Base-by-base conservation (phyloP, 1,140 invertebrate species). In the Helicoverpa armigera region DNA sequence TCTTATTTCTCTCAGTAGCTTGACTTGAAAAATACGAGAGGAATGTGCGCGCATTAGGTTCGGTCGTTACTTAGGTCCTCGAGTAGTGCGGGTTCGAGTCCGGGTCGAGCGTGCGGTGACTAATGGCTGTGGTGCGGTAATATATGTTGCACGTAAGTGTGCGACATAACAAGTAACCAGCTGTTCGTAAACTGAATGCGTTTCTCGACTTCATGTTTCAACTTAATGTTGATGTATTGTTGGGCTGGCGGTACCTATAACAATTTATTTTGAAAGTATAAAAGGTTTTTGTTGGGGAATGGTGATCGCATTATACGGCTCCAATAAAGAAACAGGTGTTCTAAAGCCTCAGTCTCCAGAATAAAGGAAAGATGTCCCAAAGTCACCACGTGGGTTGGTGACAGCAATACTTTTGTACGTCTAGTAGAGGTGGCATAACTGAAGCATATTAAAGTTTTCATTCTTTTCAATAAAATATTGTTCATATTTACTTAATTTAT, bases 21-120 rank as follows among this genome's bases (percentile, higher is more conserved):
- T 79, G 79, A 86, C 83, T 86, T 86, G 87, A 90, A 88, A 90
- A 90, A 90, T 91, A 85, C 80, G 82, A 63, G 83, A 84, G 74
- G 85, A 89, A 92, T 92, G 84, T 88, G 86, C 69, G 78, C 82
- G 82, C 87, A 89, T 92, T 87, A 89, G 83, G 84, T 86, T 80
- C 61, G 82, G 86, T 89, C 89, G 87, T 90, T 92, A 88, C 84
- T 89, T 84, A 83, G 84, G 84, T 83, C 83, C 87, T 86, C 63
- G 83, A 86, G 80, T 81, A 63, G 82, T 79, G 74, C 63, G 77
- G 85, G 84, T 88, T 85, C 86, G 84, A 83, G 83, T 79, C 85
- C 54, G 79, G 69, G 81, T 85, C 56, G 81, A 70, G 82, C 78
- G 69, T 18, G 67, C 69, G 61, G 73, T 90, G 91, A 92, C 86